phyloP scores from a whole-genome alignment of 2,113 vertebrate genomes.

The Sphyrna mokarran region DNA sequence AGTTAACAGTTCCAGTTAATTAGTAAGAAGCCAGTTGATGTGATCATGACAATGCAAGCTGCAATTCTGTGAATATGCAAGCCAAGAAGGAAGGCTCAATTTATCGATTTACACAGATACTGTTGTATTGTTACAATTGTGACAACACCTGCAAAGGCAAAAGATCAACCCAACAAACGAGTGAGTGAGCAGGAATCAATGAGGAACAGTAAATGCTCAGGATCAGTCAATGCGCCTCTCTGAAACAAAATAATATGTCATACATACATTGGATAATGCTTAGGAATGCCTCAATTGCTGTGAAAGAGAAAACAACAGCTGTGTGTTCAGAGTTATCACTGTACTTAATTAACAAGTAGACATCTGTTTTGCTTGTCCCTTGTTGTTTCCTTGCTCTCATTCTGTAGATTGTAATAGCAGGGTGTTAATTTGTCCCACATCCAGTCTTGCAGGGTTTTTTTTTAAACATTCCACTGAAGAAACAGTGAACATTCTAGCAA shows the following conservation, averaged over 20 bases:
- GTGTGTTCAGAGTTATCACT: not conserved
- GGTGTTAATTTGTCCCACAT: not conserved
- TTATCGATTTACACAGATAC: not conserved
- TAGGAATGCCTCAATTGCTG: not conserved
- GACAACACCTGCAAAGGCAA: not conserved
- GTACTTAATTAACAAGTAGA: conserved; percentile 32
- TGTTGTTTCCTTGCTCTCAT: not conserved
- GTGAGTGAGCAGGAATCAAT: not conserved
- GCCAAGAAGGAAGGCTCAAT: not conserved
- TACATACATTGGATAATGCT: not conserved
- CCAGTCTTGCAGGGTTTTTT: too few species aligned
- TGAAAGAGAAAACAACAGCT: not conserved
- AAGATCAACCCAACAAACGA: not conserved
- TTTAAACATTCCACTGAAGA: not conserved
- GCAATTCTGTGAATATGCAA: not conserved
- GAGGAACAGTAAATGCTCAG: not conserved
- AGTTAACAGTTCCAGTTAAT: not conserved
- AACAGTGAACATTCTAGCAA: not conserved
- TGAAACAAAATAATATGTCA: conserved; percentile 20
- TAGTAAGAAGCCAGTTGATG: not conserved
- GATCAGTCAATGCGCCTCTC: not conserved
- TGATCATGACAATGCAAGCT: not conserved
- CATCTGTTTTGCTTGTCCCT: conserved; percentile 26
- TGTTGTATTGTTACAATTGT: not conserved
- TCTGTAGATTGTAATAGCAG: not conserved